These are phyloP conservation scores for Gobio gobio DNA, from an alignment of 2,113 vertebrate species.

Conservation along the genomic window DNA sequence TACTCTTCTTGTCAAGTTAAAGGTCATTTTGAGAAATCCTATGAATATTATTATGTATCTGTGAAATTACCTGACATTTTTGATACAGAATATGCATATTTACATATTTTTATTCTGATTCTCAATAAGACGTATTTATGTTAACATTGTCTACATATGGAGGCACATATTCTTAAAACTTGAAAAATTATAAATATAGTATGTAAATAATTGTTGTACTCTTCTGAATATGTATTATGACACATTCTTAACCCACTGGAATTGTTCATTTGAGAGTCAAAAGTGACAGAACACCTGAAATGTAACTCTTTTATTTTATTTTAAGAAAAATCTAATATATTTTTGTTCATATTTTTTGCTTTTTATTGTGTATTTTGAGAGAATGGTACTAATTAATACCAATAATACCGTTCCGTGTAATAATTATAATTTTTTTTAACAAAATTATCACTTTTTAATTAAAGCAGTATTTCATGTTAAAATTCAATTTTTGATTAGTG, in stretches of 20 bases:
- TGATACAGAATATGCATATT: neutral
- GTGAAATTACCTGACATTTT: neutral
- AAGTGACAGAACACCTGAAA: no score
- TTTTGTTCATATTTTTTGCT: no score
- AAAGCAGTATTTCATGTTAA: no score
- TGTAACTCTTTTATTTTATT: no score
- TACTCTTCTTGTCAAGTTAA: slow-evolving; percentile 8
- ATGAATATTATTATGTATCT: slow-evolving; percentile 14
- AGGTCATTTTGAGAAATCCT: slow-evolving; percentile 13
- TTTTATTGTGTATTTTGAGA: no score
- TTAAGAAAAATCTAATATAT: no score
- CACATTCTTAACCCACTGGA: neutral
- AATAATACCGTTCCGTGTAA: no score
- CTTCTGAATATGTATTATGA: neutral
- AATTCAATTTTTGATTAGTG: no score
- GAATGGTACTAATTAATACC: no score
- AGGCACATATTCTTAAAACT: neutral
- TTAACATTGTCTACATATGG: neutral
- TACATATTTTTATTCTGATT: neutral
- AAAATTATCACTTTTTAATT: no score
- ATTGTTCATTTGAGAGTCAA: no score
- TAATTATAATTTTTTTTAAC: no score
- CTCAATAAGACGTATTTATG: neutral
- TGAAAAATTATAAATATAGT: neutral
- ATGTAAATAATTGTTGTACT: neutral